These are phyloP conservation scores for Phymastichus coffea DNA, from an alignment of 1,140 invertebrate genomes.

Conservation along the genomic window DNA sequence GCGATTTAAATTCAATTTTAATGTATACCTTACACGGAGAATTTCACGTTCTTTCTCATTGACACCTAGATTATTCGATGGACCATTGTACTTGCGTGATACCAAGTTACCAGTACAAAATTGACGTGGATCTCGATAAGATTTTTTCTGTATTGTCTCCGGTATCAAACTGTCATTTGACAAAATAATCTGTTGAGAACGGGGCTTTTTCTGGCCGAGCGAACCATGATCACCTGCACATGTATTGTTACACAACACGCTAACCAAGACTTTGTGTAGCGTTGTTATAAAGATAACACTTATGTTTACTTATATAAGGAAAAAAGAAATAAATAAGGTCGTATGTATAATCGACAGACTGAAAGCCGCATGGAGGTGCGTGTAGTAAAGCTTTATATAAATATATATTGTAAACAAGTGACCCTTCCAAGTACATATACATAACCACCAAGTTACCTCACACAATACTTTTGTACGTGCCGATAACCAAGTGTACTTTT, in stretches of 20 bases:
- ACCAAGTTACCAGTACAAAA: constrained; percentile 9
- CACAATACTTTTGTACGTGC: too few relatives aligned
- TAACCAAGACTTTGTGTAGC: constrained; percentile 1
- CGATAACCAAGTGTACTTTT: too few relatives aligned
- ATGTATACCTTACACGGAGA: constrained; percentile 28
- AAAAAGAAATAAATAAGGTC: background rate
- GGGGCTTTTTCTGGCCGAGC: constrained; percentile 15
- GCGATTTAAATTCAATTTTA: too few relatives aligned
- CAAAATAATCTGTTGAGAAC: constrained; percentile 18
- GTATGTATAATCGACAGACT: constrained; percentile 12
- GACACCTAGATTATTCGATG: constrained; percentile 31
- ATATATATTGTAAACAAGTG: too few relatives aligned
- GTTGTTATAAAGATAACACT: background rate
- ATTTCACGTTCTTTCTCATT: constrained; percentile 39
- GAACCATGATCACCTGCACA: constrained; percentile 27
- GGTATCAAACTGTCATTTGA: constrained; percentile 35
- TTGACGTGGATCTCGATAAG: constrained; percentile 35
- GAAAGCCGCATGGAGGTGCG: too few relatives aligned
- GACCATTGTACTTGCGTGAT: constrained; percentile 17
- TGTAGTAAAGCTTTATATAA: too few relatives aligned
- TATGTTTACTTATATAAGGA: background rate
- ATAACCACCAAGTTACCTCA: too few relatives aligned
- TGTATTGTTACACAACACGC: background rate
- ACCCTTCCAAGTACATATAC: too few relatives aligned
- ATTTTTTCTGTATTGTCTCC: constrained; percentile 34